A percentile compares a stretch with the other conserved stretches of the same genome.
Conservation (phyloP, 2,113 vertebrate species). For the Spea multiplicata region DNA sequence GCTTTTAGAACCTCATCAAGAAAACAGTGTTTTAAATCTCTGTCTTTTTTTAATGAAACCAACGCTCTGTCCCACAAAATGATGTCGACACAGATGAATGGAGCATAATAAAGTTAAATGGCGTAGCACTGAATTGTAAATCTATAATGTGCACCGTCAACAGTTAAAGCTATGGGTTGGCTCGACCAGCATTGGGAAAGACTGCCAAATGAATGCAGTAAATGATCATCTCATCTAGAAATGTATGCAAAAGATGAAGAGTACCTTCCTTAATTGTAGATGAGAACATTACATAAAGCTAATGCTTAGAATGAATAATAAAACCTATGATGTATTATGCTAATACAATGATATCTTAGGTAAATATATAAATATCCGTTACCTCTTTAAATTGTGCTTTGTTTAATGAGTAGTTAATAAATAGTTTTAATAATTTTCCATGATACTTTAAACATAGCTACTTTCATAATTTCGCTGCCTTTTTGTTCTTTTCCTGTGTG, state of each 20-base stretch:
- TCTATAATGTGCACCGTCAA: constrained; percentile 34
- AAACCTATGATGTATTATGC: no score
- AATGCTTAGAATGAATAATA: background rate
- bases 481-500: no score
- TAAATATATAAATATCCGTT: no score
- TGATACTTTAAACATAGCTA: no score
- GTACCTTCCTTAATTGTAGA: background rate
- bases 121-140: constrained; percentile 23
- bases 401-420: no score
- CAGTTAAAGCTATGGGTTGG: constrained; percentile 21
- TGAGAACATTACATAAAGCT: background rate
- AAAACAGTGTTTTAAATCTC: no score
- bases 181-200: background rate
- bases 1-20: no score
- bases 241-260: background rate
- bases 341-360: no score
- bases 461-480: no score
- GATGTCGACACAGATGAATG: constrained; percentile 31
- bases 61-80: background rate
- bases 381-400: no score
- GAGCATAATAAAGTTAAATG: constrained; percentile 25
- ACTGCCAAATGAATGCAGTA: constrained; percentile 34
- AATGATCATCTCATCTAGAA: background rate
- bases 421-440: no score
- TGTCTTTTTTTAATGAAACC: no score